Base-by-base conservation (phyloP, 1,140 invertebrate species). In the Harlomillsia oculata region DNA sequence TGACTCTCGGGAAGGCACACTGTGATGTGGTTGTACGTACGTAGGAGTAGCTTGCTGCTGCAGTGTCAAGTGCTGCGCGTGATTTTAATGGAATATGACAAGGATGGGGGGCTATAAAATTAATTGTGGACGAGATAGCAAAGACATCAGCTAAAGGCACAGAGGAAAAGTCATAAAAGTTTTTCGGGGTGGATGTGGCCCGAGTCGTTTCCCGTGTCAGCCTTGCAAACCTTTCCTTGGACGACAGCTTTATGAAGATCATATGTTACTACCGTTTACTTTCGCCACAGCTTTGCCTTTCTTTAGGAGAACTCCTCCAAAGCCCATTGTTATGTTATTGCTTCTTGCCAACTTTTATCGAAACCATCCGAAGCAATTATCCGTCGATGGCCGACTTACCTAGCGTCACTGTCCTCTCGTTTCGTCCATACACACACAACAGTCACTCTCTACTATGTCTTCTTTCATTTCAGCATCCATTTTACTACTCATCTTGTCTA, bases 31-130 rank as follows among this genome's bases (percentile, higher is more conserved):
- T n/a, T n/a, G n/a, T n/a, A n/a, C n/a, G n/a, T n/a, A n/a, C n/a
- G n/a, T n/a, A n/a, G n/a, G n/a, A n/a, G n/a, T n/a, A n/a, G n/a
- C n/a, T n/a, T n/a, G n/a, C n/a, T n/a, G n/a, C n/a, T n/a, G 16
- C 39, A 41, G 46, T 57, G 46, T 52, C 49, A 50, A 50, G 46
- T 53, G 46, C 28, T 61, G 41, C 39, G 59, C 59, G 50, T 62
- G 56, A 65, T 65, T 65, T 62, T 65, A 65, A 65, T 65, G 63
- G 60, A 59, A 62, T 51, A 59, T 65, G 59, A 59, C 59, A 62
- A 62, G 59, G 63, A 60, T 49, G 56, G 46, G 43, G 60, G 49
- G 53, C 63, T 62, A 60, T 65, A 65, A 65, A 65, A 65, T 65
- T 65, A 65, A 65, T 65, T 65, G 63, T 62, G 56, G 56, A 59